These are phyloP conservation scores for Scolopax rusticola DNA, from an alignment of 2,797 vertebrate species.

Conservation along the genomic window DNA sequence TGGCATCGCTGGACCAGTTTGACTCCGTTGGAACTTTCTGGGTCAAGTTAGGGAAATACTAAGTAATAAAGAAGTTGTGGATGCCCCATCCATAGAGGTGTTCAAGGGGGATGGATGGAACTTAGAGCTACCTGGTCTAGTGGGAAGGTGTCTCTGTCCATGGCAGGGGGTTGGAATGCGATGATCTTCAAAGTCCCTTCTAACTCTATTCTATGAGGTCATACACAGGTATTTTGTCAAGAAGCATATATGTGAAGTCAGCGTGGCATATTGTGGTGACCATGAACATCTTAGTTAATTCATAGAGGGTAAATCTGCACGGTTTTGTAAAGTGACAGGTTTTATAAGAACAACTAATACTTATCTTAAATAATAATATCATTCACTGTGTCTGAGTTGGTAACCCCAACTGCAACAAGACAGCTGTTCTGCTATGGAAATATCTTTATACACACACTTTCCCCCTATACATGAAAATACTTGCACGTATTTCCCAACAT, in stretches of 20 bases:
- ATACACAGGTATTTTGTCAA: neutral
- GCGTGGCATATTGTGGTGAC: neutral
- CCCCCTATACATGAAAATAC: neutral
- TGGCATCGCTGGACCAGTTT: neutral
- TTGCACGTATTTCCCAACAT: neutral
- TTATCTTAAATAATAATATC: neutral
- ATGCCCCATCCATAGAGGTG: no score
- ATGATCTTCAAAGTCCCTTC: no score
- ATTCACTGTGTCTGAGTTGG: neutral
- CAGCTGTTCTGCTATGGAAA: neutral
- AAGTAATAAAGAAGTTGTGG: neutral
- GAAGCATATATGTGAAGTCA: neutral
- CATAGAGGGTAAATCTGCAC: neutral
- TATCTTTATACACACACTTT: neutral
- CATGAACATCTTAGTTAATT: neutral
- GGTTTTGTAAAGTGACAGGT: neutral
- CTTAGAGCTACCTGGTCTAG: no score
- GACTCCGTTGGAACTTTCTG: neutral
- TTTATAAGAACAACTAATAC: neutral
- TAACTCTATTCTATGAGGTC: neutral
- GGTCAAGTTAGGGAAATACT: neutral
- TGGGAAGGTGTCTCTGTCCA: no score
- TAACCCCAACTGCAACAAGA: neutral
- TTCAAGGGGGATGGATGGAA: no score
- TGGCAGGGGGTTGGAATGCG: no score